phyloP scores from a whole-genome alignment of 2,113 vertebrate species.

The Crotalus horridus region DNA sequence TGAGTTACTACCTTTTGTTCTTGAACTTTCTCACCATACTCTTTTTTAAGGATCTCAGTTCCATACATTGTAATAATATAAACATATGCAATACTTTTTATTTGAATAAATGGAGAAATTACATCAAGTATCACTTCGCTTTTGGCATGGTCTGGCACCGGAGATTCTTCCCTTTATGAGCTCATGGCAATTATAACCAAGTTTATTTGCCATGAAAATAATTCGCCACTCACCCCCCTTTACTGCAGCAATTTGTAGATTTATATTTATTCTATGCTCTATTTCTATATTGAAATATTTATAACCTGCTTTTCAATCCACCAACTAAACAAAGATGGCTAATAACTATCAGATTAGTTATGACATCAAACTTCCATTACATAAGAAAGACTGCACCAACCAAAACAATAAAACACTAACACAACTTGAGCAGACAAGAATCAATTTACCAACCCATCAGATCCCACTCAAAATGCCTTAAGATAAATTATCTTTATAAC shows the following conservation, averaged over 20 bases:
- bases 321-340: not conserved
- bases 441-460: not conserved
- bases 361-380: not conserved
- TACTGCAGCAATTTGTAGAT: not conserved
- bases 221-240: no score
- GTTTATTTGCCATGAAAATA: not conserved
- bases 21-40: not conserved
- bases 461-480: not conserved
- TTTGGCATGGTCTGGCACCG: not conserved
- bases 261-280: not conserved
- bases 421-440: not conserved
- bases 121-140: not conserved
- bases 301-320: not conserved
- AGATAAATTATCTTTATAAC: not conserved
- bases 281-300: not conserved
- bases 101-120: not conserved
- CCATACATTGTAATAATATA: not conserved
- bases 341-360: not conserved
- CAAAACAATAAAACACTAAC: not conserved
- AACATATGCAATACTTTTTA: not conserved
- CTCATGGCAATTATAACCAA: not conserved
- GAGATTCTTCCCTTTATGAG: not conserved
- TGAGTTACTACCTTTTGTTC: not conserved
- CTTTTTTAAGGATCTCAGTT: not conserved
- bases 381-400: not conserved